These are phyloP conservation scores for Montipora capitata DNA, from an alignment of 92 coral and sea anemone species.

Conservation along the genomic window DNA sequence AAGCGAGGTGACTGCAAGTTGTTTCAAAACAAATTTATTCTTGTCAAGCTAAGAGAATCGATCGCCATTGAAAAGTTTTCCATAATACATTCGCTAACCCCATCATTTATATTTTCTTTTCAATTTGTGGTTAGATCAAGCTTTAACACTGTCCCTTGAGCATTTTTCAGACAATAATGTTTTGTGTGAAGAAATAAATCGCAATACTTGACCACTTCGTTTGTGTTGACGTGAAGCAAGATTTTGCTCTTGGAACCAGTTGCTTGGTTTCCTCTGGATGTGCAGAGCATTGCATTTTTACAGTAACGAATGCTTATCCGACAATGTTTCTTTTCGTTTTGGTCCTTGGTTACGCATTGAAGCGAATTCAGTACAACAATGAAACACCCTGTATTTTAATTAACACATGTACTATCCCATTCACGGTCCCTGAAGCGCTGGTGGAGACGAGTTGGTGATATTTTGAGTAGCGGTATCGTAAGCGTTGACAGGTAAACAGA, in stretches of 20 bases:
- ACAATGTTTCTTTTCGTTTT: slow-evolving; percentile 10
- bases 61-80: background rate
- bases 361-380: slow-evolving; percentile 29
- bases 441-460: background rate
- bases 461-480: background rate
- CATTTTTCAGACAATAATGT: slow-evolving; percentile 2
- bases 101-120: background rate
- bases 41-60: too few relatives aligned
- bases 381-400: background rate
- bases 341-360: slow-evolving; percentile 35
- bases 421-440: background rate
- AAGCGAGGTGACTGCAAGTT: background rate
- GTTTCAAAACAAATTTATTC: background rate
- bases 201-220: background rate
- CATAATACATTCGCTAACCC: too few relatives aligned
- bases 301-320: background rate
- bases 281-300: background rate
- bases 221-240: background rate
- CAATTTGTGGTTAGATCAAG: background rate
- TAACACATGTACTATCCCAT: background rate
- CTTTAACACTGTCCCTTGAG: background rate
- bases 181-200: slow-evolving; percentile 7
- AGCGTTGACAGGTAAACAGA: slow-evolving; percentile 3
- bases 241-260: background rate
- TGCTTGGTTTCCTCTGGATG: background rate